Percentiles rank a stretch among this genome's conserved stretches.
These are phyloP conservation scores for Thunnus thynnus DNA, from an alignment of 2,113 vertebrate species.

Conservation along the genomic window DNA sequence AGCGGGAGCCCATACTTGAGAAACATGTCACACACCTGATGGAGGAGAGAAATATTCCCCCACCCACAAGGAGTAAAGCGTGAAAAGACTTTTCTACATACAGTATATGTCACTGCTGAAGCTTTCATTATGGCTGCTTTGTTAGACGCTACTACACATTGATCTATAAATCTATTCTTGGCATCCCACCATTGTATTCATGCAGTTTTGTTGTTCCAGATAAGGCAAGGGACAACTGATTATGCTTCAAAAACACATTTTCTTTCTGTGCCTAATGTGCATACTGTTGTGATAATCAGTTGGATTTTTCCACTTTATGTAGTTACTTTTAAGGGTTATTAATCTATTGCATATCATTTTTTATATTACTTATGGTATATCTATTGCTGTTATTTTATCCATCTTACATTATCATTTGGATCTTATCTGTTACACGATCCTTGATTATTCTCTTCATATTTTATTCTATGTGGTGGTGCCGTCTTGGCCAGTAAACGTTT, in stretches of 20 bases:
- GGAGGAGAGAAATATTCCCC: background rate
- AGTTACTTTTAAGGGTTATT: too few species aligned
- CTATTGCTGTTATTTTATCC: background rate
- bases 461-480: background rate
- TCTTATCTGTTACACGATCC: background rate
- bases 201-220: background rate
- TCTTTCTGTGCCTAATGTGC: background rate
- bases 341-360: too few species aligned
- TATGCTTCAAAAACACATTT: background rate
- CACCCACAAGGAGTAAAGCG: background rate
- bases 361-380: too few species aligned
- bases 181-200: background rate
- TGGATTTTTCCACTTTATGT: too few species aligned
- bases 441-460: background rate
- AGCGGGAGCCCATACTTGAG: constrained; percentile 90
- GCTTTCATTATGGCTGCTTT: background rate
- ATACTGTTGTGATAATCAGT: background rate
- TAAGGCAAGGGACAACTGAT: background rate
- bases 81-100: background rate
- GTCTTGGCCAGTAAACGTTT: background rate
- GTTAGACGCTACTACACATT: background rate
- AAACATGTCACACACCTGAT: constrained; percentile 93
- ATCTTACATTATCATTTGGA: too few species aligned
- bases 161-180: background rate
- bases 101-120: background rate